Evolutionary conservation across 2,888 invertebrate genomes (phyloP).

Genomic region (Halictus ligatus): DNA sequence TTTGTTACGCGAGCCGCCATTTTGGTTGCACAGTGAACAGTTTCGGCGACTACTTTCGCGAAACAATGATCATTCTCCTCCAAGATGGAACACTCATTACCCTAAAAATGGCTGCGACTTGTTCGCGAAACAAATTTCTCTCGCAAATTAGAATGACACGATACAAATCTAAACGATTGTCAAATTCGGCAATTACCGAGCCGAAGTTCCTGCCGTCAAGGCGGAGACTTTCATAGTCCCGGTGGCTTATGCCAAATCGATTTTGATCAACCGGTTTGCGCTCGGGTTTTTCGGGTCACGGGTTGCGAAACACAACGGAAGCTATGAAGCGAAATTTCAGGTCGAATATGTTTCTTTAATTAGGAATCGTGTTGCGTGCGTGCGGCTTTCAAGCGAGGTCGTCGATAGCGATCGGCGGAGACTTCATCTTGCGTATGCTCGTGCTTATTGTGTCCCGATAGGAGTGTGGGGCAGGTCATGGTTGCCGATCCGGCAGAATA

Average conservation of each 20-base stretch:
- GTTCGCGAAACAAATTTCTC: too few relatives aligned
- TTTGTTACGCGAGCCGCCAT: neutral
- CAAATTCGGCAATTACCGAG: too few relatives aligned
- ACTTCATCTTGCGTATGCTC: constrained; percentile 33
- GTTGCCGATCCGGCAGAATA: constrained; percentile 43
- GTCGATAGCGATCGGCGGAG: constrained; percentile 41
- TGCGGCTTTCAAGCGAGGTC: constrained; percentile 20
- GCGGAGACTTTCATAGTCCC: neutral
- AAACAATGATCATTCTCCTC: too few relatives aligned
- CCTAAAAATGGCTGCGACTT: too few relatives aligned
- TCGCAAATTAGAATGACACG: too few relatives aligned
- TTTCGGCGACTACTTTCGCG: neutral
- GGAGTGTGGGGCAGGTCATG: constrained; percentile 59
- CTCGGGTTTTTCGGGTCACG: neutral
- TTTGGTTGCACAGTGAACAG: neutral
- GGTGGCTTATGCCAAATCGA: neutral
- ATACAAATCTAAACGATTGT: too few relatives aligned
- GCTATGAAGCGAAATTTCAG: constrained; percentile 21
- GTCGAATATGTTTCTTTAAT: constrained; percentile 34
- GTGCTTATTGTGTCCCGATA: constrained; percentile 43
- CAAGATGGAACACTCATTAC: too few relatives aligned
- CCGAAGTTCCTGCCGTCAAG: neutral
- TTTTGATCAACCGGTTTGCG: neutral
- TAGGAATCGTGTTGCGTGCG: constrained; percentile 21
- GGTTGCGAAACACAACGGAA: constrained; percentile 13